Percentiles rank a stretch among this genome's conserved stretches.
Evolutionary conservation across 2,797 vertebrate genomes (phyloP).

Genomic region (Vireo griseus): DNA sequence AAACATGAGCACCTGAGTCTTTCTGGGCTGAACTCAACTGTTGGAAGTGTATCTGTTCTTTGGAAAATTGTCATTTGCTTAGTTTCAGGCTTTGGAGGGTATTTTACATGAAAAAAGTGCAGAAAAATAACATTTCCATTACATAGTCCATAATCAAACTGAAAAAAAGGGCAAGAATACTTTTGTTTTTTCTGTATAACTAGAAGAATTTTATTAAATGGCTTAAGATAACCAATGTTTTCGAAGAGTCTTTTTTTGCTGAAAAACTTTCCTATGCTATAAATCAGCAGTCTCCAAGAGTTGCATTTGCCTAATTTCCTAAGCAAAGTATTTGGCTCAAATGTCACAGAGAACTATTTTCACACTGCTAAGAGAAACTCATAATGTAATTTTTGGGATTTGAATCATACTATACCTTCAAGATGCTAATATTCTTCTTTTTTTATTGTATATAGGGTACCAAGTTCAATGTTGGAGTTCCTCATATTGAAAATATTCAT

Average conservation of each 20-base stretch:
- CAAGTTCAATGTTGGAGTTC: not conserved
- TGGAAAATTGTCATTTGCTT: not conserved
- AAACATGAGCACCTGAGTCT: not conserved
- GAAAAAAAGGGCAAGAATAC: not conserved
- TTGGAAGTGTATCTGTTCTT: not conserved
- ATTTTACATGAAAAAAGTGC: not conserved
- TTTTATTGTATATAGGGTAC: not conserved
- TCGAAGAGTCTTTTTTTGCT: not conserved
- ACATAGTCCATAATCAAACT: not conserved
- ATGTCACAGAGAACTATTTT: not conserved
- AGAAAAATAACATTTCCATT: not conserved
- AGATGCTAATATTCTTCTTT: not conserved
- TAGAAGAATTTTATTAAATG: not conserved
- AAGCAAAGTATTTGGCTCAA: not conserved
- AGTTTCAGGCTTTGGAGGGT: fast-evolving
- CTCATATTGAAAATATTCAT: not conserved
- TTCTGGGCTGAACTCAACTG: not conserved
- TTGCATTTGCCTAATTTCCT: not conserved
- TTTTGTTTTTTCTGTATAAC: not conserved
- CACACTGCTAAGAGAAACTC: not conserved
- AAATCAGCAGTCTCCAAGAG: not conserved
- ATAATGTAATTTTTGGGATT: not conserved
- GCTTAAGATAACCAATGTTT: not conserved
- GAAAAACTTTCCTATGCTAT: not conserved
- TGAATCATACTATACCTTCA: not conserved